Evolutionary conservation across 1,140 invertebrate genomes (phyloP).

Genomic region (Andricus grossulariae): DNA sequence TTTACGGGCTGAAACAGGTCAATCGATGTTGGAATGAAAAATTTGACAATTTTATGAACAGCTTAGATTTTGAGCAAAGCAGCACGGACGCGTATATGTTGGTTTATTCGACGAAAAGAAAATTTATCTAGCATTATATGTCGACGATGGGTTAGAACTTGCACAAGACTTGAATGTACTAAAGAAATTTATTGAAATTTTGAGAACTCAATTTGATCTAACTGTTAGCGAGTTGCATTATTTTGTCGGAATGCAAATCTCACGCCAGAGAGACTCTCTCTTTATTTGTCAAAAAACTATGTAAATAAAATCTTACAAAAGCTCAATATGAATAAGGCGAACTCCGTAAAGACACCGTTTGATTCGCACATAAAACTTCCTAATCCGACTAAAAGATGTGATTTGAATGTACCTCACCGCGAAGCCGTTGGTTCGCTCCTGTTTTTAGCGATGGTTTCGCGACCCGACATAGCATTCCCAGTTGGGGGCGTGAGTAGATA

Average conservation of each 20-base stretch:
- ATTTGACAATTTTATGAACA: constrained; percentile 38
- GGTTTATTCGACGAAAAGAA: background rate
- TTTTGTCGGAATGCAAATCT: constrained; percentile 63
- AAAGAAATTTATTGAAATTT: constrained; percentile 14
- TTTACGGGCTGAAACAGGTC: constrained; percentile 50
- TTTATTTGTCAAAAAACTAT: constrained; percentile 50
- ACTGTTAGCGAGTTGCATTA: constrained; percentile 31
- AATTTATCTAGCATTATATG: constrained; percentile 40
- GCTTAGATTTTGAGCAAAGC: constrained; percentile 38
- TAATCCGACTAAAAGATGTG: no score
- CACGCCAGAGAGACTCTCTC: constrained; percentile 38
- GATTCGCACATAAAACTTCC: no score
- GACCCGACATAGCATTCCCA: no score
- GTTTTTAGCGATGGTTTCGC: no score
- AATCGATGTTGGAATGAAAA: no score
- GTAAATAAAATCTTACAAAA: no score
- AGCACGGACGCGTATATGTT: constrained; percentile 38
- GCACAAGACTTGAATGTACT: constrained; percentile 24
- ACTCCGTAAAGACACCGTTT: no score
- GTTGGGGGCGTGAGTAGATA: no score
- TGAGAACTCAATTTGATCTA: constrained; percentile 35
- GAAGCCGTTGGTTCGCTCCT: no score
- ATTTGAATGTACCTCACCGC: no score
- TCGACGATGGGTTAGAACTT: constrained; percentile 43
- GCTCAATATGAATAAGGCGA: no score